These are phyloP conservation scores for Pachycephus smyrnensis DNA, from an alignment of 2,888 invertebrate genomes.

Conservation along the genomic window DNA sequence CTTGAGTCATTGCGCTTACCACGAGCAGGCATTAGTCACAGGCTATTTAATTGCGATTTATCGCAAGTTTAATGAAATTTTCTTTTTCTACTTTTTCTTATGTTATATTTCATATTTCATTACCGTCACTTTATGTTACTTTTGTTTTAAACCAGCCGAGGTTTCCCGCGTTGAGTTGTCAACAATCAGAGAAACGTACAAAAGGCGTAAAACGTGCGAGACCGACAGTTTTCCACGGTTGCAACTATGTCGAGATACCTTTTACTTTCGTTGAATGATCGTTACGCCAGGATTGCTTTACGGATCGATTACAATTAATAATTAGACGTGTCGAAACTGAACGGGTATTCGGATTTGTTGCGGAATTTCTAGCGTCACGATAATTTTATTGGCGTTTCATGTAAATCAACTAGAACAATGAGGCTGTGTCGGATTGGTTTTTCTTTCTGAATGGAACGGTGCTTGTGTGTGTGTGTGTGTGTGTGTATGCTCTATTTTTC, in stretches of 20 bases:
- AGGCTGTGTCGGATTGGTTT: neutral
- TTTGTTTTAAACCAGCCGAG: neutral
- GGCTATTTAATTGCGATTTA: neutral
- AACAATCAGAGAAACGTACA: too few relatives aligned
- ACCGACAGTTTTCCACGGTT: neutral
- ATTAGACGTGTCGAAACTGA: slow-evolving; percentile 47
- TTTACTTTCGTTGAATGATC: slow-evolving; percentile 55
- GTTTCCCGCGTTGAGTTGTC: too few relatives aligned
- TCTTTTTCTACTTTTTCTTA: neutral
- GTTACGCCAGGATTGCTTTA: slow-evolving; percentile 58
- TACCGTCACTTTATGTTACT: neutral
- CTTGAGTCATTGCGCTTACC: slow-evolving; percentile 17
- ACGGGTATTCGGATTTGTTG: neutral
- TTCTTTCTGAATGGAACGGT: neutral
- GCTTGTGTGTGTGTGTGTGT: neutral
- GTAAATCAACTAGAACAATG: neutral
- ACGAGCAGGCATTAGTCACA: neutral
- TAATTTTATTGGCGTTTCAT: neutral
- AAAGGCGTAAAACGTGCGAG: too few relatives aligned
- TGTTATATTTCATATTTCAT: neutral
- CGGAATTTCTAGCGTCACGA: neutral
- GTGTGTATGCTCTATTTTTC: neutral
- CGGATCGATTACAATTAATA: slow-evolving; percentile 57
- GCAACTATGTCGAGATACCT: slow-evolving; percentile 23
- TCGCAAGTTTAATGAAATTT: neutral